Percentiles rank a stretch among this genome's conserved stretches.
Evolutionary conservation across 2,113 vertebrate species (phyloP).

Genomic region (Suricata suricatta): DNA sequence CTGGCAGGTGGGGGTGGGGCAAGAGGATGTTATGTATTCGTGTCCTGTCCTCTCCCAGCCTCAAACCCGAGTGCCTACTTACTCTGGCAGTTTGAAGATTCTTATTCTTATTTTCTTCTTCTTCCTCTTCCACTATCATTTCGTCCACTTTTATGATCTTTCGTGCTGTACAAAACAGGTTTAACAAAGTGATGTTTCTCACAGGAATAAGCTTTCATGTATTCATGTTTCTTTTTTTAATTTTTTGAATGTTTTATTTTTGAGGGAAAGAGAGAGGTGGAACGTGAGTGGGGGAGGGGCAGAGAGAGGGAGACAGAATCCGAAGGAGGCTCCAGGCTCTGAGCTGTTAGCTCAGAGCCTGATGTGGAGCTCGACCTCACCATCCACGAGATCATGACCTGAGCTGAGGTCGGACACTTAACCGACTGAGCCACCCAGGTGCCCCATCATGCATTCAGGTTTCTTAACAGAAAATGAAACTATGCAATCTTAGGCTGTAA

Average conservation of each 20-base stretch:
- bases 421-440: too few relatives aligned
- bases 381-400: too few relatives aligned
- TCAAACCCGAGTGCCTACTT: constrained; percentile 5
- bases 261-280: too few relatives aligned
- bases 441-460: background rate
- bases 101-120: constrained; percentile 60
- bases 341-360: too few relatives aligned
- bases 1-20: background rate
- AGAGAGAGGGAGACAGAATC: too few relatives aligned
- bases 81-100: constrained; percentile 76
- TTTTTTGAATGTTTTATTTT: too few relatives aligned
- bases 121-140: constrained; percentile 67
- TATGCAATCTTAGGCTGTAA: background rate
- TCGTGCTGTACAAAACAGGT: constrained; percentile 72
- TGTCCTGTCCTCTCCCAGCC: background rate
- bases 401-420: too few relatives aligned
- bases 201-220: background rate
- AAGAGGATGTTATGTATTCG: background rate
- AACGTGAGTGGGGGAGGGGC: too few relatives aligned
- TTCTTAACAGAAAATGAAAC: constrained; percentile 24
- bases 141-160: constrained; percentile 63
- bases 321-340: too few relatives aligned
- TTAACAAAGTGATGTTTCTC: constrained; percentile 34
- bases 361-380: too few relatives aligned
- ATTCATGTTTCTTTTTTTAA: background rate